phyloP scores from a whole-genome alignment of 2,888 invertebrate genomes.

The Dione vanillae region DNA sequence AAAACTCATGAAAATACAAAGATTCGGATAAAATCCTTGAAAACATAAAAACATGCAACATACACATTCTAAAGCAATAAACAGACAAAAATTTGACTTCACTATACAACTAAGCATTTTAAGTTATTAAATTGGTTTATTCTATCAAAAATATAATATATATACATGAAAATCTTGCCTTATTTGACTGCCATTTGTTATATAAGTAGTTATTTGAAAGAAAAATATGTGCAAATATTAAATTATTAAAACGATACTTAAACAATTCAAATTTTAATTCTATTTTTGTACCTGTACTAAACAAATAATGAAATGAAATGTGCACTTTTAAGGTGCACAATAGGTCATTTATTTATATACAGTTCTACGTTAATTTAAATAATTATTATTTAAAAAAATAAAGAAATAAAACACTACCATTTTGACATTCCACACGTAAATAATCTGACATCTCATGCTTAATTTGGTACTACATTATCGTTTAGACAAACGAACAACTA shows the following conservation, averaged over 20 bases:
- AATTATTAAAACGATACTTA: no score
- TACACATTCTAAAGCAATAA: conserved; percentile 5
- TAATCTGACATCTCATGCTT: conserved; percentile 5
- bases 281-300: no score
- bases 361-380: no score
- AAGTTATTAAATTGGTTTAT: background rate
- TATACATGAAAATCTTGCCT: no score
- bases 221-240: no score
- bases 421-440: conserved; percentile 2
- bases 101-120: background rate
- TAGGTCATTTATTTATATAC: no score
- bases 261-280: no score
- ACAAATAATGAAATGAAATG: no score
- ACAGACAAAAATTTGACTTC: background rate
- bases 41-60: conserved; percentile 10
- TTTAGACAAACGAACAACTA: conserved; percentile 19
- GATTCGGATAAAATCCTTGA: background rate
- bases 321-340: no score
- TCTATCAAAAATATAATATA: no score
- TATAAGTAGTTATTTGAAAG: no score
- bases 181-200: no score
- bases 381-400: background rate
- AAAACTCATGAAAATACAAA: background rate
- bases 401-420: conserved; percentile 4
- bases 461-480: conserved; percentile 3